A percentile compares a stretch with the other conserved stretches of the same genome.
phyloP scores from a whole-genome alignment of 2,113 vertebrate genomes.

The Apaloderma vittatum region DNA sequence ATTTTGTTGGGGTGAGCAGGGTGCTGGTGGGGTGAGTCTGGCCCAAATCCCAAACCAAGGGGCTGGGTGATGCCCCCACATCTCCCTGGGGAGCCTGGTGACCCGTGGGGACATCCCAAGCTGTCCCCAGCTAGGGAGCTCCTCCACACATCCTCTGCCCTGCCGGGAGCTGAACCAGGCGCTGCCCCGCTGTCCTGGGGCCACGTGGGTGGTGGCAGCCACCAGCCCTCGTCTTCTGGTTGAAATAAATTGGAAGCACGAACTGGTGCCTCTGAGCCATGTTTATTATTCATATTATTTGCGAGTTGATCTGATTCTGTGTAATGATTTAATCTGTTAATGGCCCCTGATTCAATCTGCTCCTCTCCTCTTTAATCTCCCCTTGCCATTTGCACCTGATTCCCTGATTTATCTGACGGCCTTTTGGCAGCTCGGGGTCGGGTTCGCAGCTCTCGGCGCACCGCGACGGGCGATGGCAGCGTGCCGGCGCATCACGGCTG shows the following conservation, averaged over 20 bases:
- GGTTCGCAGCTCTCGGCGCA: neutral
- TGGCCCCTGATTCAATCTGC: constrained; percentile 40
- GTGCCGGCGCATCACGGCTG: fast-evolving
- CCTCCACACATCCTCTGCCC: neutral
- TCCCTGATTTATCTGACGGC: constrained; percentile 3
- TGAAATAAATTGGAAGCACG: neutral
- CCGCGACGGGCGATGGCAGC: fast-evolving
- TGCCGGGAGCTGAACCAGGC: neutral
- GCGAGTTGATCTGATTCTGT: constrained; percentile 24
- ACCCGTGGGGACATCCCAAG: neutral
- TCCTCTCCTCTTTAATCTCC: constrained; percentile 26
- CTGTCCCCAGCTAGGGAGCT: fast-evolving
- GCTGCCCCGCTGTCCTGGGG: fast-evolving
- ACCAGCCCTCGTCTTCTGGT: neutral
- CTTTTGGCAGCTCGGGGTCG: neutral
- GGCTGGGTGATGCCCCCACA: neutral
- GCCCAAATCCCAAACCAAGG: neutral
- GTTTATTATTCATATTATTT: constrained; percentile 56
- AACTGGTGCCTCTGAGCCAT: neutral
- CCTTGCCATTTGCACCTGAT: constrained; percentile 6
- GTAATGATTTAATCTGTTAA: constrained; percentile 70
- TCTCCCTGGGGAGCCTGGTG: neutral
- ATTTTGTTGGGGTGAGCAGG: neutral
- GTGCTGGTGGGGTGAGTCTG: neutral
- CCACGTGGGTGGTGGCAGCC: neutral